Evolutionary conservation across 1,140 invertebrate species (phyloP).

Genomic region (Drosophila takahashii): DNA sequence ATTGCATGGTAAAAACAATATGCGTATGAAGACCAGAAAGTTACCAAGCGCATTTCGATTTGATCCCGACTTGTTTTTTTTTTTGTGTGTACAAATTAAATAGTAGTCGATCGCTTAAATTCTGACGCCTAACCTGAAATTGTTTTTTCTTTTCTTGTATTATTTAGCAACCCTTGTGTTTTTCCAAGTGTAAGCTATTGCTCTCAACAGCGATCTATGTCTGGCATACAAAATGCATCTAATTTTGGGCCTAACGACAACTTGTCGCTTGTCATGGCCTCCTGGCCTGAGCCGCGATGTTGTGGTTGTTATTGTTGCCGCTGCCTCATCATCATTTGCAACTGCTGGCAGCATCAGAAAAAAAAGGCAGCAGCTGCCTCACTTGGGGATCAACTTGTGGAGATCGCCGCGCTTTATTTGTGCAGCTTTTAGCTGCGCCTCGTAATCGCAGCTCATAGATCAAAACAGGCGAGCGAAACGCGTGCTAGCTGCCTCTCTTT

Average conservation of each 20-base stretch:
- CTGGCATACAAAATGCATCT: constrained; percentile 77
- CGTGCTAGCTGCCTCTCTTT: constrained; percentile 42
- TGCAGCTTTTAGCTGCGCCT: constrained; percentile 67
- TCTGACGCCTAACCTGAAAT: too few species aligned
- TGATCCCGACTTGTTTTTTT: too few species aligned
- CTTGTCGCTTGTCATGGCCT: constrained; percentile 76
- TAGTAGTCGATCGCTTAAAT: too few species aligned
- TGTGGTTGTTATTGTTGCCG: constrained; percentile 31
- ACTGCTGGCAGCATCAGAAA: constrained; percentile 57
- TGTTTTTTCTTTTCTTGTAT: background rate
- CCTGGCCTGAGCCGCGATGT: constrained; percentile 28
- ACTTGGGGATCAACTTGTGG: constrained; percentile 51
- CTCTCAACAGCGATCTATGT: constrained; percentile 23
- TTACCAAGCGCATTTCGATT: too few species aligned
- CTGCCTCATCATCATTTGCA: constrained; percentile 77
- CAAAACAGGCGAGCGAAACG: constrained; percentile 36
- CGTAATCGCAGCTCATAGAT: constrained; percentile 63
- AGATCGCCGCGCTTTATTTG: constrained; percentile 66
- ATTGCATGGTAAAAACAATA: too few species aligned
- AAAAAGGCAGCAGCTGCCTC: constrained; percentile 53
- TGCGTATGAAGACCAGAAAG: too few species aligned
- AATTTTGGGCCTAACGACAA: constrained; percentile 81
- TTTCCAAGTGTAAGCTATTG: constrained; percentile 16
- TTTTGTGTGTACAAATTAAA: too few species aligned
- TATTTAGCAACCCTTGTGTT: background rate